Evolutionary conservation across 2,888 invertebrate species (phyloP).

Genomic region (Ophion ellenae): DNA sequence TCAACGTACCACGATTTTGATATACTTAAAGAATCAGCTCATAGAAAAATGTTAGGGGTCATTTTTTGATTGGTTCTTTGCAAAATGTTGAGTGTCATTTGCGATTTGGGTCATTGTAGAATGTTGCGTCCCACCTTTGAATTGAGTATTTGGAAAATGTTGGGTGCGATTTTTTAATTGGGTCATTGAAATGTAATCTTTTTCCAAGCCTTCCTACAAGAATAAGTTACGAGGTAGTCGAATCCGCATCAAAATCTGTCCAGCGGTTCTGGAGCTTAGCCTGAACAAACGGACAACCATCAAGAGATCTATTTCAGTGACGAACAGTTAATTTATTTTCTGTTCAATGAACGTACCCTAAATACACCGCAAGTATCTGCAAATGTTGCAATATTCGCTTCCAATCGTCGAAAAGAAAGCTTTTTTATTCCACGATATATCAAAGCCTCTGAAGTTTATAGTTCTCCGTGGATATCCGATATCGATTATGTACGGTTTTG

Average conservation of each 20-base stretch:
- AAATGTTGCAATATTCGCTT: background rate
- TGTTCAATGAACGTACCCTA: background rate
- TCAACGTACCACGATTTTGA: background rate
- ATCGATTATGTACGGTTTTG: constrained; percentile 59
- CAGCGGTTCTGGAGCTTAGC: too few relatives aligned
- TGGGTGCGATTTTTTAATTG: background rate
- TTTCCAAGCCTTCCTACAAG: background rate
- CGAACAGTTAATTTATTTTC: background rate
- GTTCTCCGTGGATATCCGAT: constrained; percentile 55
- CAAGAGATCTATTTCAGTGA: background rate
- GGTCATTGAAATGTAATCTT: background rate
- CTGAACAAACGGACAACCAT: too few relatives aligned
- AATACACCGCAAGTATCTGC: background rate
- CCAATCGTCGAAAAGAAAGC: constrained; percentile 9
- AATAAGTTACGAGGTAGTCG: background rate
- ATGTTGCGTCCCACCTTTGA: background rate
- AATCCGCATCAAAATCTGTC: too few relatives aligned
- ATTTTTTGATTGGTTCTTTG: background rate
- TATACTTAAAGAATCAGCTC: background rate
- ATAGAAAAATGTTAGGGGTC: background rate
- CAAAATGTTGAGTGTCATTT: background rate
- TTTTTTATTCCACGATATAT: constrained; percentile 38
- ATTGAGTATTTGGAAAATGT: background rate
- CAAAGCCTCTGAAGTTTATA: constrained; percentile 42
- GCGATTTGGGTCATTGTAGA: background rate